Evolutionary conservation across 2,113 vertebrate genomes (phyloP), one percentile per base, ranked within the genome.

Genomic region (Syngnathus floridae): DNA sequence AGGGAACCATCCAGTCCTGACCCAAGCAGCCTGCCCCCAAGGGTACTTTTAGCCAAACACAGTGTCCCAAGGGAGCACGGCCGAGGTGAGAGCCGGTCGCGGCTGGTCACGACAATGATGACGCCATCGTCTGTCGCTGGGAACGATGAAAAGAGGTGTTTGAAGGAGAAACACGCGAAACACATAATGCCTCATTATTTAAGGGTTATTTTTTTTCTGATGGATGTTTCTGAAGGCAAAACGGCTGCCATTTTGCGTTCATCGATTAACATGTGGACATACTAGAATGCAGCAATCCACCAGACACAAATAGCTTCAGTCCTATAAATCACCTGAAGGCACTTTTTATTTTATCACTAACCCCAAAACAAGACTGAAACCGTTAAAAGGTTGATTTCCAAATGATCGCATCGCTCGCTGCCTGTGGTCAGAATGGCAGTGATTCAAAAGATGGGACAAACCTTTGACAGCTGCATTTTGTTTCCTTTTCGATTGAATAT

Each of bases 1-100:
- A 96, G 75, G 97, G 97, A 59, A 99, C 97, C 0, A 88, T 94
- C n/a, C 95, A 92, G 78, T 98, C 95, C 62, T 98, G 96, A 99
- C 93, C 64, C 21, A 5, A 82, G 92, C 87, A 64, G 3, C 12
- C n/a, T 74, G 55, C 55, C 22, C 48, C 62, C 17, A 66, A 19
- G 62, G 64, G 66, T 71, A 65, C 70, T 57, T 4, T 72, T 74
- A 62, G 52, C 79, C 78, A 80, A 69, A 75, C 70, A 62, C n/a
- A 70, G 72, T 81, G 85, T 79, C 77, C 62, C 68, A 65, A 66
- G 75, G 80, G 81, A 75, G 73, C 75, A 81, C 75, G 60, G 70
- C 52, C 46, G 62, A 71, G 64, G 69, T 37, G 66, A 31, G 45
- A 86, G 81, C 79, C 81, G 83, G 74, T 84, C 83, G 37, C 71